A percentile compares a stretch with the other conserved stretches of the same genome.
phyloP scores from a whole-genome alignment of 2,797 vertebrate genomes.

The Pseudochromis fuscus region DNA sequence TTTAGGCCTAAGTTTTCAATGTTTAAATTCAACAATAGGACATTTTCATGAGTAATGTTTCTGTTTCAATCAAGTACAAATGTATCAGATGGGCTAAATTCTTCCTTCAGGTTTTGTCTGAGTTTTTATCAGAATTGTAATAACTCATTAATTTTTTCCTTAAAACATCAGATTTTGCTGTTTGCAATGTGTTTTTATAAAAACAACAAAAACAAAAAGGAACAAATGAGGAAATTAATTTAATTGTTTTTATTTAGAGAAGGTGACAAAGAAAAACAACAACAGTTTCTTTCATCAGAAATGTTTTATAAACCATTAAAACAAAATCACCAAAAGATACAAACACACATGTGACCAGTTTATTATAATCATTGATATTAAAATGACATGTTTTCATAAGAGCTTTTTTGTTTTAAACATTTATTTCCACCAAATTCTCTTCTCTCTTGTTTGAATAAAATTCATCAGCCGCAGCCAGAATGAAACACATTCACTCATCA shows the following conservation, averaged over 20 bases:
- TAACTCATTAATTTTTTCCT: not conserved
- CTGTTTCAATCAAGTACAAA: not conserved
- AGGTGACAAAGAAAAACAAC: conserved; percentile 10
- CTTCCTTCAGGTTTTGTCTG: not conserved
- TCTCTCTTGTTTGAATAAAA: conserved; percentile 16
- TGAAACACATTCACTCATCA: conserved; percentile 14
- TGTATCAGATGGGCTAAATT: not conserved
- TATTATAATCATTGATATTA: conserved; percentile 3
- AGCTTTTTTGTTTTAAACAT: not conserved
- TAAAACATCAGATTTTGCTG: not conserved
- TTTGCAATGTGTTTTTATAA: not conserved
- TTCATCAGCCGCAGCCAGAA: conserved; percentile 17
- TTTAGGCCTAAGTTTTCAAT: conserved; percentile 8
- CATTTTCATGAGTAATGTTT: not conserved
- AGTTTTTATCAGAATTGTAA: no score
- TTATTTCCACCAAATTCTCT: not conserved
- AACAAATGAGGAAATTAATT: conserved; percentile 22
- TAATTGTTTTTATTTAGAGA: conserved; percentile 62
- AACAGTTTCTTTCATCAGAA: conserved; percentile 12
- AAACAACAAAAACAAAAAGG: conserved; percentile 17
- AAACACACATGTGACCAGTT: not conserved
- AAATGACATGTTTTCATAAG: not conserved
- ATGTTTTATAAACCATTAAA: conserved; percentile 9
- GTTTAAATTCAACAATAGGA: not conserved
- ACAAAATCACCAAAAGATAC: conserved; percentile 7